Evolutionary conservation across 23 tunicate species (phyloP), one percentile per base, ranked within the genome.

Genomic region (Halocynthia aurantium): DNA sequence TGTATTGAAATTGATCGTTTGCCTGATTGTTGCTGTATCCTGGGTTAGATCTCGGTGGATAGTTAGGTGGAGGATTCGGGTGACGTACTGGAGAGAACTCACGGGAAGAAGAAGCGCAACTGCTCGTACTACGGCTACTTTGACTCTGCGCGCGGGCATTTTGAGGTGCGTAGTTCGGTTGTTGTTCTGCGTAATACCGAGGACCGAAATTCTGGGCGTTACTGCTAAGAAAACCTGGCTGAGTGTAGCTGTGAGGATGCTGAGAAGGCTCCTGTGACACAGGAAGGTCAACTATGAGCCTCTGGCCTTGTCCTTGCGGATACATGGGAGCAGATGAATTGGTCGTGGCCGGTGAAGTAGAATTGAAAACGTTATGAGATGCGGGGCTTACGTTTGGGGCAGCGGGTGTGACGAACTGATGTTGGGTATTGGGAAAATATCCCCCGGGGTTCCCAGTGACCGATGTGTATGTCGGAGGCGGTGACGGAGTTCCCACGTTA

Each of bases 171-270:
- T 74, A 64, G 68, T 18, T 13, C 49, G 21, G 21, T 5, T 67
- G 72, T 8, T 74, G 78, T 19, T 74, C 78, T 40, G 78, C 62
- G 67, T 74, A 74, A 74, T 74, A 74, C 56, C 78, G 55, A 20
- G 78, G 78, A 8, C 56, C 64, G 31, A 74, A 74, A 64, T 22
- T 74, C 19, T 65, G 70, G 70, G 10, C 19, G 10, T 65, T 49
- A 49, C 31, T 65, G 62, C 18, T 74, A 19, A 54, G 15, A 5
- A 51, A 53, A 15, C 13, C 55, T 8, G 55, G 31, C n/a, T 44
- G 60, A 5, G 62, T 53, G 67, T 50, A 74, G 10, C 56, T 56
- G 11, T 74, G 78, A 5, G 78, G 63, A 31, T n/a, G n/a, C 51
- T 70, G 75, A 10, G 55, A 15, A 18, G 75, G 75, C 10, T 70